phyloP scores from a whole-genome alignment of 2,888 invertebrate species.

The Polietes domitor region DNA sequence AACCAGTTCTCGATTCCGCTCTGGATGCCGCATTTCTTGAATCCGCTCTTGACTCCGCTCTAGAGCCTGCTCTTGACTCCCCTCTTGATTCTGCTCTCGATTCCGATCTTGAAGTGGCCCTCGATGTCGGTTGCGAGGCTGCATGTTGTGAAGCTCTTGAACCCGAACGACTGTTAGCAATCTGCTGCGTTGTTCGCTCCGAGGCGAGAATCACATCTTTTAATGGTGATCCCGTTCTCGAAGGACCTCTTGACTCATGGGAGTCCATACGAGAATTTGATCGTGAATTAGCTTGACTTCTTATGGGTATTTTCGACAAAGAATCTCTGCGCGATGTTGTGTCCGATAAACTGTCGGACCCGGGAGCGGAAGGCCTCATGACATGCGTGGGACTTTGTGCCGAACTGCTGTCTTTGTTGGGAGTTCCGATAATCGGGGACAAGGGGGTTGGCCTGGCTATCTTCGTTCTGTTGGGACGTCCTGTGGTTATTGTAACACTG shows the following conservation, averaged over 20 bases:
- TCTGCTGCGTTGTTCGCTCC: constrained; percentile 23
- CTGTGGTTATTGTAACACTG: constrained; percentile 38
- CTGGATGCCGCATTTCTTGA: constrained; percentile 65
- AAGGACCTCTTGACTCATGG: constrained; percentile 63
- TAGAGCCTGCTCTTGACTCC: constrained; percentile 68
- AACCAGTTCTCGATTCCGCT: constrained; percentile 56
- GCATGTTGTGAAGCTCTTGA: constrained; percentile 57
- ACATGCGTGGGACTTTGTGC: constrained; percentile 73
- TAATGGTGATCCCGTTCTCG: constrained; percentile 68
- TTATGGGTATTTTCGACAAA: constrained; percentile 78
- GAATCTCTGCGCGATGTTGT: constrained; percentile 74
- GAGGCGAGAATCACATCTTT: no score
- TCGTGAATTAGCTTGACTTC: constrained; percentile 68
- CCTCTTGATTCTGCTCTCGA: constrained; percentile 70
- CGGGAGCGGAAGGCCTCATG: constrained; percentile 43
- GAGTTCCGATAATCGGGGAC: constrained; percentile 80
- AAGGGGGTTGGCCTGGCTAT: constrained; percentile 78
- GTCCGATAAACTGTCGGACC: constrained; percentile 71
- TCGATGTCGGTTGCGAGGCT: constrained; percentile 58
- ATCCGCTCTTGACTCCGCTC: neutral
- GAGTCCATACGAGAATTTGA: constrained; percentile 68
- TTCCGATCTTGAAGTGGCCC: constrained; percentile 65
- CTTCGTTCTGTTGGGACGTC: constrained; percentile 71
- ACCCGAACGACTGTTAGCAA: constrained; percentile 54
- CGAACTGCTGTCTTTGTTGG: constrained; percentile 78